These are phyloP conservation scores for Ceriagrion tenellum DNA, from an alignment of 2,888 invertebrate species.

Conservation along the genomic window DNA sequence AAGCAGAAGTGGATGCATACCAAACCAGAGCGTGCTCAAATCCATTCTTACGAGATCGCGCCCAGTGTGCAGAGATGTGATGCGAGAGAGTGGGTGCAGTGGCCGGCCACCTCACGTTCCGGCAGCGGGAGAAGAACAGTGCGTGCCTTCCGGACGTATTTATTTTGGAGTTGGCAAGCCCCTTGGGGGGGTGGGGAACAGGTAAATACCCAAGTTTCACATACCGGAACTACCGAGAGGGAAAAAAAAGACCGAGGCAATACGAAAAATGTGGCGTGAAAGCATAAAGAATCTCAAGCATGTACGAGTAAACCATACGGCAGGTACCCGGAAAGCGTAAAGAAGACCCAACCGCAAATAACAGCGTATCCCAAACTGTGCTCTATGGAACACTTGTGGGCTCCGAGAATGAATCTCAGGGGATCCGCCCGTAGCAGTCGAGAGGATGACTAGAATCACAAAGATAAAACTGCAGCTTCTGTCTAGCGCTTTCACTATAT, in stretches of 20 bases:
- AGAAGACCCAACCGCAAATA: no score
- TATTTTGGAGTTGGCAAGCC: constrained; percentile 10
- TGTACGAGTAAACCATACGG: no score
- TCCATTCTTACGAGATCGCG: neutral
- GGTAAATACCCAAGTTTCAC: constrained; percentile 13
- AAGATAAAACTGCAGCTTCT: no score
- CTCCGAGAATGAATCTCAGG: no score
- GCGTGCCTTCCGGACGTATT: neutral
- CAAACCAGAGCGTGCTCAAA: neutral
- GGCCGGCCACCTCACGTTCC: neutral
- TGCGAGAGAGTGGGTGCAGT: neutral
- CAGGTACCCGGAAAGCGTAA: no score
- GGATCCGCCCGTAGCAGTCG: no score
- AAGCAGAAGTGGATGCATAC: neutral
- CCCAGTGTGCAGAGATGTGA: neutral
- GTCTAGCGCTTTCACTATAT: no score
- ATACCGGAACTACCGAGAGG: neutral
- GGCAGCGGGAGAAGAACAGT: neutral
- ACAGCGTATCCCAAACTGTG: no score
- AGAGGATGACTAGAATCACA: no score
- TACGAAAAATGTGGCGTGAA: neutral
- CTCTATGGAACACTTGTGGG: no score
- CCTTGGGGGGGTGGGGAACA: neutral
- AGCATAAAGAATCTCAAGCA: no score
- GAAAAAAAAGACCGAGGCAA: neutral